A percentile compares a stretch with the other conserved stretches of the same genome.
phyloP scores from a whole-genome alignment of 2,888 invertebrate species.

The Phengaris arion region DNA sequence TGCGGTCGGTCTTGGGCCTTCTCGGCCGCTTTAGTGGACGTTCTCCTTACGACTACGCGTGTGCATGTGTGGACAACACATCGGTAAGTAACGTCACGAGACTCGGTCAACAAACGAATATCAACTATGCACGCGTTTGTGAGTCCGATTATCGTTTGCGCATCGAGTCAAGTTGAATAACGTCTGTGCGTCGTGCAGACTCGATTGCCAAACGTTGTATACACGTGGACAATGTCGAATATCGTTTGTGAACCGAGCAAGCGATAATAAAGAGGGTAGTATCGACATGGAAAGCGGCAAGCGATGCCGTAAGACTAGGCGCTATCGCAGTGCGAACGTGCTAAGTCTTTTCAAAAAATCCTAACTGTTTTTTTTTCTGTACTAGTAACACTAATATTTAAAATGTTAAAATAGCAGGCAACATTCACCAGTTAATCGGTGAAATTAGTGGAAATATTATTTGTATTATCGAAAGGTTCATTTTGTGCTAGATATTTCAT shows the following conservation, averaged over 20 bases:
- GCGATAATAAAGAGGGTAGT: conserved; percentile 53
- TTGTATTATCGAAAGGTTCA: conserved; percentile 42
- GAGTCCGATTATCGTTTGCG: neutral
- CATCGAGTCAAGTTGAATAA: neutral
- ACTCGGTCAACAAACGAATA: conserved; percentile 58
- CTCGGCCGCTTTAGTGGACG: conserved; percentile 80
- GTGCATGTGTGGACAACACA: conserved; percentile 80
- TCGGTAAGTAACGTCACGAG: conserved; percentile 65
- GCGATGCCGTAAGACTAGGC: conserved; percentile 68
- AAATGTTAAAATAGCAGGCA: conserved; percentile 63
- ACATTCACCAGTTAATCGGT: conserved; percentile 66
- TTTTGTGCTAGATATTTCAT: conserved; percentile 67
- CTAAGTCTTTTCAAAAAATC: conserved; percentile 46
- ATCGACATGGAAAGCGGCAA: conserved; percentile 73
- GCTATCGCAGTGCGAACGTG: conserved; percentile 67
- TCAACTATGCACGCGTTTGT: conserved; percentile 1
- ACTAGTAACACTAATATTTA: conserved; percentile 42
- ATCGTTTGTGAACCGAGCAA: conserved; percentile 60
- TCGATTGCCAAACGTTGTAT: neutral
- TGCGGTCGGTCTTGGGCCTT: conserved; percentile 80
- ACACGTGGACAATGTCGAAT: conserved; percentile 30
- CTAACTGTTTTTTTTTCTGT: conserved; percentile 32
- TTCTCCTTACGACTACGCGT: conserved; percentile 80
- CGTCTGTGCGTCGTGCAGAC: neutral
- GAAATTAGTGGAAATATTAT: conserved; percentile 62